These are phyloP conservation scores for Myxocyprinus asiaticus DNA, from an alignment of 2,113 vertebrate species.

Conservation along the genomic window DNA sequence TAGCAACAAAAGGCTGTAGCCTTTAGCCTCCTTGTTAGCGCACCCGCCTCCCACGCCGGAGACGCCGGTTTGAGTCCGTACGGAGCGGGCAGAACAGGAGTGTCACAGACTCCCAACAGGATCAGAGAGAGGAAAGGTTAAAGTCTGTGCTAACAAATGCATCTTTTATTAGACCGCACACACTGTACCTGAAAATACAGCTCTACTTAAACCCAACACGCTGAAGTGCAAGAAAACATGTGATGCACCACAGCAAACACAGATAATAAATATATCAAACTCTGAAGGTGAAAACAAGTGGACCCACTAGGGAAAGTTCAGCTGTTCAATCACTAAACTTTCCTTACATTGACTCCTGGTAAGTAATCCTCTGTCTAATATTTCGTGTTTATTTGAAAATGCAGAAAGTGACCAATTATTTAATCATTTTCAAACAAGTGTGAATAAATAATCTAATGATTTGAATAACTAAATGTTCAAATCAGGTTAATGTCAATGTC, in stretches of 20 bases:
- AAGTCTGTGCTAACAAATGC: constrained; percentile 21
- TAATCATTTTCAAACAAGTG: no score
- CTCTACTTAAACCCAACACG: not conserved
- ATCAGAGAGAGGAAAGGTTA: constrained; percentile 11
- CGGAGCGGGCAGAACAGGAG: no score
- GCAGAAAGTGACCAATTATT: no score
- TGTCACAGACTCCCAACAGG: not conserved
- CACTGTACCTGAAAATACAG: constrained; percentile 3
- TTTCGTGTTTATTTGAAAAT: not conserved
- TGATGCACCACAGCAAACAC: no score
- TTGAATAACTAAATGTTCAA: no score
- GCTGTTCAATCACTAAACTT: not conserved
- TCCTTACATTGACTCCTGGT: not conserved
- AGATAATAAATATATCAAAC: not conserved
- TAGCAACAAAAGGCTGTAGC: no score
- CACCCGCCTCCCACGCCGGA: no score
- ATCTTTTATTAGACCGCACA: constrained; percentile 12
- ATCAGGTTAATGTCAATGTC: no score
- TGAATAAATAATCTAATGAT: no score
- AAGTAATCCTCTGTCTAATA: not conserved
- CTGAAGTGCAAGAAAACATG: not conserved
- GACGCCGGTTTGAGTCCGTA: no score
- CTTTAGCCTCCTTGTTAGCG: no score
- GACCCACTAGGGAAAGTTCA: not conserved
- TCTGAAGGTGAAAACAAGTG: not conserved